phyloP scores from a whole-genome alignment of 2,113 vertebrate genomes.

The Passer domesticus region DNA sequence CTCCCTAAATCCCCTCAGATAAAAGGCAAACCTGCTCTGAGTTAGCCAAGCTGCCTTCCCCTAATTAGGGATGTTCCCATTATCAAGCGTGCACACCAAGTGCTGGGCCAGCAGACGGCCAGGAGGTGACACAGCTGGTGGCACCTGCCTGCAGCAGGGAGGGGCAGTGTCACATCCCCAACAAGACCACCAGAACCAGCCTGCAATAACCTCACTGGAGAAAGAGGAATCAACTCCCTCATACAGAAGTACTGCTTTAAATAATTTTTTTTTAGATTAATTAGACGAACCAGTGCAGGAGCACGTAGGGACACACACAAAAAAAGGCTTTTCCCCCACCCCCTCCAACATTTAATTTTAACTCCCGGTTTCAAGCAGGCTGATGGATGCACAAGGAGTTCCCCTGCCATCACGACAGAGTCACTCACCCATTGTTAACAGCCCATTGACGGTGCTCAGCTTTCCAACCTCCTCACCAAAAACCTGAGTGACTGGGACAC shows the following conservation, averaged over 20 bases:
- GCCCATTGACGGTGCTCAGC: not conserved
- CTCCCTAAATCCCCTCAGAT: not conserved
- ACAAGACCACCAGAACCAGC: not conserved
- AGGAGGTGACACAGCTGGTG: not conserved
- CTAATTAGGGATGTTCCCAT: not conserved
- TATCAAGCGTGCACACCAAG: not conserved
- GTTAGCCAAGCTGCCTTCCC: conserved; percentile 2
- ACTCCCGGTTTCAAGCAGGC: not conserved
- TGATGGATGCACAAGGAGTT: not conserved
- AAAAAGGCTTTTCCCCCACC: not conserved
- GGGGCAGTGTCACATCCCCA: not conserved
- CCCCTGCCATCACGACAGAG: not conserved
- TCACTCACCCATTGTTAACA: not conserved
- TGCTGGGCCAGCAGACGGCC: not conserved
- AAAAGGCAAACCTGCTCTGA: conserved; percentile 2
- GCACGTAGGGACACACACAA: not conserved
- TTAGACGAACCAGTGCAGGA: not conserved
- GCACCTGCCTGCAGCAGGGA: not conserved
- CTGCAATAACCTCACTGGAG: not conserved
- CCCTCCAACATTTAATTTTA: not conserved
- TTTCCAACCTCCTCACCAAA: not conserved
- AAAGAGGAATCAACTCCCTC: not conserved
- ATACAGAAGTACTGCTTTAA: not conserved
- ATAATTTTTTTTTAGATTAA: not conserved
- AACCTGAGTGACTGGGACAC: not conserved